Base-by-base conservation (phyloP, 2,797 vertebrate species). In the Echiichthys vipera region DNA sequence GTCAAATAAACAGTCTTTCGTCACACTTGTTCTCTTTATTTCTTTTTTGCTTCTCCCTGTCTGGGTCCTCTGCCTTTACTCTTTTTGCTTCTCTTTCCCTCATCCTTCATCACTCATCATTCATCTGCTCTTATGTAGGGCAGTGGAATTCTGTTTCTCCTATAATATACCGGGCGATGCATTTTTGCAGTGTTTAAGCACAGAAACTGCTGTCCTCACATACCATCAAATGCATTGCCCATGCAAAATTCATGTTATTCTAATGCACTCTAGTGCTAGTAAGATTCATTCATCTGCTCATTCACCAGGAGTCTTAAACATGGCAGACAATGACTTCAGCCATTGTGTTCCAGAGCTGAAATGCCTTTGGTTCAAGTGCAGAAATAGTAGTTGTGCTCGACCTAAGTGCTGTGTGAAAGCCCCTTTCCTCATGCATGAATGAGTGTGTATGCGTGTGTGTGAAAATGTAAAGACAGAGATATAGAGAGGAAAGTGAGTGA, bases 1-100 rank as follows among this genome's bases (percentile, higher is more conserved):
- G 47, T 83, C 77, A 91, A 90, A 91, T 88, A 90, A 91, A 92
- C 83, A 80, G 50, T 64, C 65, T 3, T 62, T 73, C 71, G 74
- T 73, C 72, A 62, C 79, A 81, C 87, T 81, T 74, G 61, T 81
- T 89, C 77, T 74, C 77, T 84, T 78, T 83, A 61, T 85, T 83
- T 82, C 80, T 84, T 71, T 66, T 72, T 54, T 64, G 40, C 65
- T n/a, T 73, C 49, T 64, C 57, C 18, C 37, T 34, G 50, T 75
- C 36, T n/a, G 37, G 18, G 59, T 68, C 47, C 49, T 46, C 45
- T 32, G 53, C 49, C 15, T 62, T 59, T 32, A 42, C 46, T 34
- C 36, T 49, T 24, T 29, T 51, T 46, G 40, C 39, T 32, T 78
- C 61, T 47, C 54, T 61, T 37, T 47, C 18, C 34, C 55, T 50